phyloP scores from a whole-genome alignment of 2,113 vertebrate species.

The Danionella cerebrum region DNA sequence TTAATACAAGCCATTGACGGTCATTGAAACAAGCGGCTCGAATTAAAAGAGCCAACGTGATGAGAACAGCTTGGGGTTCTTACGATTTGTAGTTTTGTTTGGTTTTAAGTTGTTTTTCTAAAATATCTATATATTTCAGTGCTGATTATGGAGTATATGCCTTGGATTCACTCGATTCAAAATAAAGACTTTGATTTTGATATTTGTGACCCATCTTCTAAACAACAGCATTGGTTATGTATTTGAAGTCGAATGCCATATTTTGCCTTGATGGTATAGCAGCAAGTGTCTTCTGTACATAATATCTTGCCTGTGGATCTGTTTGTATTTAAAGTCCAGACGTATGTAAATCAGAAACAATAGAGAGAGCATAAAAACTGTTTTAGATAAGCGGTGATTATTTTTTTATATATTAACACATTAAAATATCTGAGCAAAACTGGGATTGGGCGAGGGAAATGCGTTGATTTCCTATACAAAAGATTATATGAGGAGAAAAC shows the following conservation, averaged over 20 bases:
- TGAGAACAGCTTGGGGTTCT: background rate
- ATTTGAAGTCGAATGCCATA: conserved; percentile 28
- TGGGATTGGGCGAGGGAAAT: background rate
- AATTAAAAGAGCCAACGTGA: conserved; percentile 14
- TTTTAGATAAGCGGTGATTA: conserved; percentile 62
- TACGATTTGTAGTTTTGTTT: conserved; percentile 6
- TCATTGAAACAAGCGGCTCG: background rate
- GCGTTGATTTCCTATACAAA: conserved; percentile 31
- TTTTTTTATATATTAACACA: conserved; percentile 51
- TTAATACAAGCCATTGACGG: background rate
- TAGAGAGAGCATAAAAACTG: conserved; percentile 32
- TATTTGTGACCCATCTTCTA: conserved; percentile 32
- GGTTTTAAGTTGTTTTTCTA: background rate
- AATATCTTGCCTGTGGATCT: conserved; percentile 36
- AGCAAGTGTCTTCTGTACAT: conserved; percentile 44
- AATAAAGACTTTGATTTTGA: conserved; percentile 42
- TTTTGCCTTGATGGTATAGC: conserved; percentile 35
- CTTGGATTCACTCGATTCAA: conserved; percentile 34
- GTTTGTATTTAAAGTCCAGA: conserved; percentile 33
- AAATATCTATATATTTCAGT: conserved; percentile 15
- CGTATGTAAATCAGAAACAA: conserved; percentile 12
- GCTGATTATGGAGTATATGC: conserved; percentile 39
- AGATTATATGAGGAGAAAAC: conserved; percentile 27
- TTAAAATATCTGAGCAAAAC: conserved; percentile 4
- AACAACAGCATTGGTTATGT: conserved; percentile 24